phyloP scores from a whole-genome alignment of 2,888 invertebrate genomes.

The Nomada fabriciana region DNA sequence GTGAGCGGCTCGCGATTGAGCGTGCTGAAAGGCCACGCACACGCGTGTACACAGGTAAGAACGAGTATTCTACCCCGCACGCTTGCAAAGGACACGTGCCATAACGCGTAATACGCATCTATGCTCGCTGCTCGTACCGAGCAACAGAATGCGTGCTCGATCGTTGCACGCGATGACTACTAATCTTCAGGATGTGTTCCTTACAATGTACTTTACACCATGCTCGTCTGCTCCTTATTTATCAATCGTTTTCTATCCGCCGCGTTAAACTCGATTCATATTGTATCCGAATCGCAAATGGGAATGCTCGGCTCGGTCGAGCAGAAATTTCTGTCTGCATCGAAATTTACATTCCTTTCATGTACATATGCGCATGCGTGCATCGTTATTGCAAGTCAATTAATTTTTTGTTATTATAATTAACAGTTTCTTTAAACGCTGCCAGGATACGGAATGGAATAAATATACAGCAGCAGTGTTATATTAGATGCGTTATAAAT shows the following conservation, averaged over 20 bases:
- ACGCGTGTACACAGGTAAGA: conserved; percentile 42
- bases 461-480: neutral
- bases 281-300: conserved; percentile 5
- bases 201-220: conserved; percentile 1
- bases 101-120: conserved; percentile 48
- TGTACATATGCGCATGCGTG: too few species aligned
- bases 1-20: conserved; percentile 19
- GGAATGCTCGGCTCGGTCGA: neutral
- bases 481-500: neutral
- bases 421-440: neutral
- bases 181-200: conserved; percentile 39
- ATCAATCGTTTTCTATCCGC: neutral
- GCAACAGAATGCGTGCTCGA: conserved; percentile 31
- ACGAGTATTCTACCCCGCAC: conserved; percentile 29
- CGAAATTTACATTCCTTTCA: too few species aligned
- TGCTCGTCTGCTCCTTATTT: neutral
- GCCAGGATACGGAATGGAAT: neutral
- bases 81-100: conserved; percentile 55
- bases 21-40: conserved; percentile 47
- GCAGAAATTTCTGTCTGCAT: neutral
- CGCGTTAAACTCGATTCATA: neutral
- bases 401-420: too few species aligned
- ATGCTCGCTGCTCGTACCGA: neutral
- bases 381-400: too few species aligned
- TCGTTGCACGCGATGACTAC: conserved; percentile 54